Percentiles rank a stretch among this genome's conserved stretches.
These are phyloP conservation scores for Yponomeuta sedellus DNA, from an alignment of 2,888 invertebrate genomes.

Conservation along the genomic window DNA sequence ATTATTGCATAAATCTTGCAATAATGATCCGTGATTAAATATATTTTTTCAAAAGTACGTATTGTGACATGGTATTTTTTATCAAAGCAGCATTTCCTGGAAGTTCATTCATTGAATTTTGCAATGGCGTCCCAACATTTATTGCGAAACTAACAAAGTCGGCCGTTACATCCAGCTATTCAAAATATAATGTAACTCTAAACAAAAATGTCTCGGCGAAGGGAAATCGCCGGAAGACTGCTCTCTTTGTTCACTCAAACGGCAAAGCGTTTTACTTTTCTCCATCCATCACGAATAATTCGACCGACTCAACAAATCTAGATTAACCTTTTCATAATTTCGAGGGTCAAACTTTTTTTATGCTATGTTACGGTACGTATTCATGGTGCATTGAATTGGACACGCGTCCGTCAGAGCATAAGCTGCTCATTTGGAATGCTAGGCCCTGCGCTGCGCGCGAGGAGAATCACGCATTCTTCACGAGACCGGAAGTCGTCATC, in stretches of 20 bases:
- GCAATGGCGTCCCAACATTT: not conserved
- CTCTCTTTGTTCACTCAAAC: conserved; percentile 29
- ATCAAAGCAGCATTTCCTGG: conserved; percentile 1
- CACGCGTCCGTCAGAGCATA: conserved; percentile 11
- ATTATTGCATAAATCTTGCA: too few species aligned
- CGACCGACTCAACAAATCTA: not conserved
- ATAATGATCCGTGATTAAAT: not conserved
- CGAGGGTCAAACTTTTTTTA: not conserved
- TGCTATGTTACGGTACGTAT: not conserved
- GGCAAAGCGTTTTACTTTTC: conserved; percentile 29
- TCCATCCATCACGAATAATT: conserved; percentile 16
- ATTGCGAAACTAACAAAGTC: not conserved
- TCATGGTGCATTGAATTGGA: conserved; percentile 18
- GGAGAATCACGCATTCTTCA: conserved; percentile 30
- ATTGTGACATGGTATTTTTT: not conserved
- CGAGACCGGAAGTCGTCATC: conserved; percentile 46
- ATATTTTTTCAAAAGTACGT: not conserved
- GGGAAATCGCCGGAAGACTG: conserved; percentile 43
- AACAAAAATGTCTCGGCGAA: not conserved
- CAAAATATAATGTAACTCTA: not conserved
- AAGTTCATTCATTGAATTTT: not conserved
- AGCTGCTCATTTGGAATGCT: conserved; percentile 47
- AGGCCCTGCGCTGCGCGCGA: conserved; percentile 27
- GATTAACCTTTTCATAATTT: not conserved
- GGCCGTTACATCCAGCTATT: not conserved